phyloP scores from a whole-genome alignment of 2,113 vertebrate genomes.

The Uria aalge region DNA sequence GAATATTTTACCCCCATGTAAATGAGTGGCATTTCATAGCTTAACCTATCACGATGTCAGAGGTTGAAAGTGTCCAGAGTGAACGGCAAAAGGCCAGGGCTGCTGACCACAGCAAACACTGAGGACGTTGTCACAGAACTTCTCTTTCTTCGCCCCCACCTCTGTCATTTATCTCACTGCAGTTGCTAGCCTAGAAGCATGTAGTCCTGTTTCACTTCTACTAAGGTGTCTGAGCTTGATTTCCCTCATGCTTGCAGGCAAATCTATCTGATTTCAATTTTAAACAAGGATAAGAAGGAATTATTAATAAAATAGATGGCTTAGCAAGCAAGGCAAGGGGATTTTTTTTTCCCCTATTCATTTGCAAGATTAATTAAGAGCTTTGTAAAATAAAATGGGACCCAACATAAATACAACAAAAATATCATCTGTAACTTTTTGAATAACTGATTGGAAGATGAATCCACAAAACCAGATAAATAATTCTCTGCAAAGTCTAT shows the following conservation, averaged over 20 bases:
- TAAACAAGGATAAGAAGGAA: conserved; percentile 16
- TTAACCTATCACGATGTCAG: neutral
- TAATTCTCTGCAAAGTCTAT: conserved; percentile 21
- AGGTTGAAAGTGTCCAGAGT: neutral
- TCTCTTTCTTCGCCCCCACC: neutral
- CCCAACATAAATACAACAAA: neutral
- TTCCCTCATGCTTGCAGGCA: neutral
- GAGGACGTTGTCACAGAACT: neutral
- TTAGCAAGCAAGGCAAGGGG: neutral
- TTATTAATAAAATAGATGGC: neutral
- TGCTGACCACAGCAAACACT: neutral
- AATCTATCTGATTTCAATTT: neutral
- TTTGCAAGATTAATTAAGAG: conserved; percentile 32
- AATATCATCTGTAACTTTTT: neutral
- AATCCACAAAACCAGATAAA: conserved; percentile 27
- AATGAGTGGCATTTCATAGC: neutral
- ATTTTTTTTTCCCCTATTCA: neutral
- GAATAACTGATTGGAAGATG: conserved; percentile 17
- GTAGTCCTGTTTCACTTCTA: neutral
- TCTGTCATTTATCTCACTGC: neutral
- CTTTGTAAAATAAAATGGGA: neutral
- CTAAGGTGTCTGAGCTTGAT: neutral
- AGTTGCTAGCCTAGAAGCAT: neutral
- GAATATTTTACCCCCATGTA: neutral
- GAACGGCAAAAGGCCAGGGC: neutral